A percentile compares a stretch with the other conserved stretches of the same genome.
phyloP scores from a whole-genome alignment of 2,888 invertebrate genomes.

The Sinodicranocentrus sp. region DNA sequence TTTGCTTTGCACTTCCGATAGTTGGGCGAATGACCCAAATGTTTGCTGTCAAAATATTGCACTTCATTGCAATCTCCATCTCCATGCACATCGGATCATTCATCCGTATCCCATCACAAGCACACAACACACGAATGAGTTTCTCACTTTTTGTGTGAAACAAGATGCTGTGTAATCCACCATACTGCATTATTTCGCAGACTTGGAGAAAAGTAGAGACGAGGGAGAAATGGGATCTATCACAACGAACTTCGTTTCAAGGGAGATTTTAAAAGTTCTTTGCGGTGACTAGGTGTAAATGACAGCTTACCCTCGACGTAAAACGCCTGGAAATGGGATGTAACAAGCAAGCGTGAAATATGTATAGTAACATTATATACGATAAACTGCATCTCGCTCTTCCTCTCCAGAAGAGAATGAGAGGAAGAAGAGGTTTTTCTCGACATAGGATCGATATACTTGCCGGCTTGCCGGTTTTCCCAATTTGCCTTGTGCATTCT shows the following conservation, averaged over 20 bases:
- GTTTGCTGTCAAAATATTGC: conserved; percentile 54
- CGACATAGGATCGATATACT: conserved; percentile 54
- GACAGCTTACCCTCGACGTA: conserved; percentile 1
- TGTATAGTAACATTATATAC: background rate
- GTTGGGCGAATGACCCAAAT: conserved; percentile 60
- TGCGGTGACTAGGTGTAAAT: background rate
- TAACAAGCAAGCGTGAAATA: too few relatives aligned
- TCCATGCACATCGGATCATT: background rate
- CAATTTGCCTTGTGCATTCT: conserved; percentile 55
- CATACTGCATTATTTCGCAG: background rate
- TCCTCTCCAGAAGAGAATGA: background rate
- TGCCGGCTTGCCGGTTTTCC: conserved; percentile 60
- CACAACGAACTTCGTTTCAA: background rate
- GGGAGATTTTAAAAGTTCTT: too few relatives aligned
- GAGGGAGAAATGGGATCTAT: background rate
- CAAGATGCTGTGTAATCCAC: background rate
- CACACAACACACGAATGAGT: too few relatives aligned
- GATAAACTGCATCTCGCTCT: background rate
- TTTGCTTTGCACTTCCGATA: conserved; percentile 56
- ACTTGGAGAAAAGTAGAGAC: conserved; percentile 3
- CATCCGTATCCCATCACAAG: background rate
- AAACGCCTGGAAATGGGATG: too few relatives aligned
- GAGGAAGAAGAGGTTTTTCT: conserved; percentile 16
- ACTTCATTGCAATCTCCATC: background rate
- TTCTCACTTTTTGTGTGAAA: background rate